phyloP scores from a whole-genome alignment of 2,113 vertebrate genomes.

The Apistogramma diplotaenia region DNA sequence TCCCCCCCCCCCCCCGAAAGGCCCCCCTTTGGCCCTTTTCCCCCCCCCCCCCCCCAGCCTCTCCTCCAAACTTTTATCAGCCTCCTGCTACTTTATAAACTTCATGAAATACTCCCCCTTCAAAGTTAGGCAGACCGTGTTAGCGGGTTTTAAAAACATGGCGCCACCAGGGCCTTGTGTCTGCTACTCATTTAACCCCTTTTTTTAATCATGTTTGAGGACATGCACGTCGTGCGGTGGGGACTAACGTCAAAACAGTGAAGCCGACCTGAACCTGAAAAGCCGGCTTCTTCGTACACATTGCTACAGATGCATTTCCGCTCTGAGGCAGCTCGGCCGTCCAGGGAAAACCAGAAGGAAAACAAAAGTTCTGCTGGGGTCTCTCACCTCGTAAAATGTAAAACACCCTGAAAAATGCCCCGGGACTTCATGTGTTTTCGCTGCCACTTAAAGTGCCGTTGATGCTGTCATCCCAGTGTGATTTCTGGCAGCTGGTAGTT shows the following conservation, averaged over 20 bases:
- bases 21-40: slow-evolving; percentile 68
- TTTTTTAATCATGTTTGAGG: not conserved
- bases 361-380: slow-evolving; percentile 6
- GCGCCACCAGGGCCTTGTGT: not conserved
- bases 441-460: slow-evolving; percentile 45
- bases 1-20: not conserved
- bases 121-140: slow-evolving; percentile 10
- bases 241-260: not conserved
- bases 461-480: slow-evolving; percentile 57
- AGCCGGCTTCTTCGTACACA: not conserved
- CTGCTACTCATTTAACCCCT: not conserved
- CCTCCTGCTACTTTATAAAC: slow-evolving; percentile 67
- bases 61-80: slow-evolving; percentile 49
- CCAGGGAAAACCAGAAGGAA: slow-evolving; percentile 34
- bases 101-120: slow-evolving; percentile 46
- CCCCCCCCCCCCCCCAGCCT: slow-evolving; percentile 3
- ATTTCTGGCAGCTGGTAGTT: slow-evolving; percentile 57
- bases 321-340: not conserved
- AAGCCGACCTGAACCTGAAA: not conserved
- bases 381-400: slow-evolving; percentile 44
- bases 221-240: not conserved
- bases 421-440: slow-evolving; percentile 54
- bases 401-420: not conserved
- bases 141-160: slow-evolving; percentile 26
- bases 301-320: not conserved